Evolutionary conservation across 2,797 vertebrate species (phyloP).

Genomic region (Oophaga sylvatica): DNA sequence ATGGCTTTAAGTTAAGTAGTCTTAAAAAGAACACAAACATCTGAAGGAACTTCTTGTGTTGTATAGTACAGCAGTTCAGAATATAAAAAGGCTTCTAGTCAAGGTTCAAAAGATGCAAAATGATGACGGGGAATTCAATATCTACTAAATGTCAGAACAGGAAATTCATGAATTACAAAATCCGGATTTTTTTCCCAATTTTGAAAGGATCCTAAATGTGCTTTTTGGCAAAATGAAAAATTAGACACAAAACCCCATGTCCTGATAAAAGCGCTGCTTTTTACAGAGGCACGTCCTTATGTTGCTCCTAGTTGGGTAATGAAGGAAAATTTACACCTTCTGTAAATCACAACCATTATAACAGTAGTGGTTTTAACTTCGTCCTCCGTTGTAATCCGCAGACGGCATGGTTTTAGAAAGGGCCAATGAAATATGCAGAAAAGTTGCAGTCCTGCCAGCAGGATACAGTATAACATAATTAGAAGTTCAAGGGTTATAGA

Average conservation of each 20-base stretch:
- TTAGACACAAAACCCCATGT: neutral
- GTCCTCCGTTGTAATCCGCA: conserved; percentile 63
- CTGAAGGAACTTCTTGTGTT: conserved; percentile 74
- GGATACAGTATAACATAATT: conserved; percentile 68
- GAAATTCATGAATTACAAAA: conserved; percentile 59
- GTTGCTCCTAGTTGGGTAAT: neutral
- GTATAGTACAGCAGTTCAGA: conserved; percentile 77
- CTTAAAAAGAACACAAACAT: conserved; percentile 74
- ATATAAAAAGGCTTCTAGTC: conserved; percentile 64
- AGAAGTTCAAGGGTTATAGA: conserved; percentile 56
- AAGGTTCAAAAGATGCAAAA: conserved; percentile 1
- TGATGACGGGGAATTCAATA: neutral
- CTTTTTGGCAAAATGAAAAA: conserved; percentile 41
- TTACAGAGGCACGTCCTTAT: neutral
- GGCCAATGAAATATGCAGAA: conserved; percentile 70
- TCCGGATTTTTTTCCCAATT: neutral
- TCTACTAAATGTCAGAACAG: conserved; percentile 64
- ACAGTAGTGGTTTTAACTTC: conserved; percentile 72
- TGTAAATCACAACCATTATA: conserved; percentile 61
- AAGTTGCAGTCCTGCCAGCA: conserved; percentile 78
- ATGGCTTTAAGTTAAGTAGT: conserved; percentile 80
- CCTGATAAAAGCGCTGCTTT: conserved; percentile 23
- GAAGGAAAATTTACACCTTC: neutral
- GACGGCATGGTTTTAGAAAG: conserved; percentile 65
- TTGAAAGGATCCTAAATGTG: conserved; percentile 32